A percentile compares a stretch with the other conserved stretches of the same genome.
Evolutionary conservation across 1,140 invertebrate species (phyloP).

Genomic region (Neodiprion virginianus): DNA sequence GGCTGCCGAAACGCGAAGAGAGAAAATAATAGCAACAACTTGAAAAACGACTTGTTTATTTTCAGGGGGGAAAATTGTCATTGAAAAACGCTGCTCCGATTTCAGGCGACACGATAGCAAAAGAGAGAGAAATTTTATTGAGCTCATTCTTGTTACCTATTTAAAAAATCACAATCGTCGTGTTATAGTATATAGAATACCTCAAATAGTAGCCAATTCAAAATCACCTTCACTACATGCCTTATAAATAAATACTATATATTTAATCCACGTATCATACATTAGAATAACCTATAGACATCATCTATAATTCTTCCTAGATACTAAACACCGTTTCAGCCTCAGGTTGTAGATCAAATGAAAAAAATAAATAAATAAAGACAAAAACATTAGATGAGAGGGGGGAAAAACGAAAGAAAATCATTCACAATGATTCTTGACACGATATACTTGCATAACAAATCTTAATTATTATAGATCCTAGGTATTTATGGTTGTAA

Average conservation of each 20-base stretch:
- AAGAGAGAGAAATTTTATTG: too few relatives aligned
- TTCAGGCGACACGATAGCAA: too few relatives aligned
- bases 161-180: too few relatives aligned
- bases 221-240: slow-evolving; percentile 3
- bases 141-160: too few relatives aligned
- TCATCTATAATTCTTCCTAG: background rate
- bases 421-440: too few relatives aligned
- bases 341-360: slow-evolving; percentile 13
- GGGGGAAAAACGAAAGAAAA: background rate
- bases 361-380: slow-evolving; percentile 22
- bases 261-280: background rate
- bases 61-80: too few relatives aligned
- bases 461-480: too few relatives aligned
- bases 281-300: slow-evolving; percentile 11
- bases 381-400: slow-evolving; percentile 10
- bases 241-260: slow-evolving; percentile 2
- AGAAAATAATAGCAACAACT: background rate
- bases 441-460: too few relatives aligned
- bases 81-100: too few relatives aligned
- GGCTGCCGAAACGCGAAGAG: background rate
- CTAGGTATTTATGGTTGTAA: too few relatives aligned
- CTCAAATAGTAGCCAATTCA: background rate
- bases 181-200: too few relatives aligned
- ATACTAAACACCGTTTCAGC: background rate
- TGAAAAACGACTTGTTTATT: too few relatives aligned